Evolutionary conservation across 2,113 vertebrate species (phyloP).

Genomic region (Microcebus griseorufus): DNA sequence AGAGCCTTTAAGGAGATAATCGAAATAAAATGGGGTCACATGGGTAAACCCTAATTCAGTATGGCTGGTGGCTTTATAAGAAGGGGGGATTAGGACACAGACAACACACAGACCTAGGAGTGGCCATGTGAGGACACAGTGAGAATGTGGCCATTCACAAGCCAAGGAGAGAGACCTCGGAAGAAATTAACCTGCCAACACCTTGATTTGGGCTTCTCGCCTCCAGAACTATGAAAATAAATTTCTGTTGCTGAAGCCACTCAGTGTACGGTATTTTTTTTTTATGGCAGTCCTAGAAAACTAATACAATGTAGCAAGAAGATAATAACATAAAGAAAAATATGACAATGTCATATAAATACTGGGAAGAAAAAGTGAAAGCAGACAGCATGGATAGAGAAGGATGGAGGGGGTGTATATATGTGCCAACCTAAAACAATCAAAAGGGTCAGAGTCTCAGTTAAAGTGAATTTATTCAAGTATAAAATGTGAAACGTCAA

Average conservation of each 20-base stretch:
- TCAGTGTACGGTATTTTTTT: not conserved
- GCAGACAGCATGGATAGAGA: not conserved
- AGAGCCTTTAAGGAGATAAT: not conserved
- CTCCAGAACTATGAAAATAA: not conserved
- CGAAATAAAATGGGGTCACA: not conserved
- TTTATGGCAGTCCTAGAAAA: not conserved
- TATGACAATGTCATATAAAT: not conserved
- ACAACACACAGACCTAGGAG: not conserved
- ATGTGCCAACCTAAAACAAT: no score
- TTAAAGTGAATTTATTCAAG: no score
- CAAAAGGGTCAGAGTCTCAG: no score
- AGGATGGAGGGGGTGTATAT: not conserved
- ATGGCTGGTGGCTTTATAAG: not conserved
- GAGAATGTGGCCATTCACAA: not conserved
- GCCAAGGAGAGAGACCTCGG: not conserved
- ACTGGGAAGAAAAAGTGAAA: not conserved
- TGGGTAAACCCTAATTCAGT: not conserved
- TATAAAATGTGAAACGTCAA: no score
- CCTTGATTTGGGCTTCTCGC: not conserved
- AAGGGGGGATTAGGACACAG: not conserved
- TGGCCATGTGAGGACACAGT: not conserved
- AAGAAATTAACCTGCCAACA: not conserved
- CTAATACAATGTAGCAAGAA: not conserved
- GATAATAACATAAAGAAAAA: not conserved
- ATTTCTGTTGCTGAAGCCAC: not conserved